Evolutionary conservation across 2,888 invertebrate species (phyloP).

Genomic region (Andrena chrysosceles): DNA sequence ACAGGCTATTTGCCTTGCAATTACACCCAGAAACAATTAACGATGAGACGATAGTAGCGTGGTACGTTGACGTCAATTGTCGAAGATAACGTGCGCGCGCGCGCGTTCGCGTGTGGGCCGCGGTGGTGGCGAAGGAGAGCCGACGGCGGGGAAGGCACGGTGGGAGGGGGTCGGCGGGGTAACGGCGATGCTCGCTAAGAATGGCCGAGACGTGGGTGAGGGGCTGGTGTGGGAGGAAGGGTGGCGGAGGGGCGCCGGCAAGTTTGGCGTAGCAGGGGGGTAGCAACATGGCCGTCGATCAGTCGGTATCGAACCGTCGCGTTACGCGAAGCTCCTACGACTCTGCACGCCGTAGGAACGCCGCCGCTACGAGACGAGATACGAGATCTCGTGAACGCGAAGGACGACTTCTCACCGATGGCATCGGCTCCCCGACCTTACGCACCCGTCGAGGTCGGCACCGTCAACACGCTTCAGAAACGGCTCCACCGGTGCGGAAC

Average conservation of each 20-base stretch:
- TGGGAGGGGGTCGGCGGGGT: constrained; percentile 39
- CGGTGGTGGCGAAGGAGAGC: background rate
- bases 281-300: constrained; percentile 81
- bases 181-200: constrained; percentile 60
- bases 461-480: constrained; percentile 38
- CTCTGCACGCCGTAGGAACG: constrained; percentile 38
- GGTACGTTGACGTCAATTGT: constrained; percentile 82
- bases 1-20: constrained; percentile 73
- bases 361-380: constrained; percentile 45
- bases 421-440: constrained; percentile 59
- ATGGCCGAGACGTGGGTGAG: constrained; percentile 55
- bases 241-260: constrained; percentile 60
- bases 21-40: constrained; percentile 78
- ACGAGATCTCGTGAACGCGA: constrained; percentile 53
- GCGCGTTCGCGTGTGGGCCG: constrained; percentile 43
- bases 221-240: constrained; percentile 28
- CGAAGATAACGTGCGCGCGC: constrained; percentile 78
- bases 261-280: constrained; percentile 74
- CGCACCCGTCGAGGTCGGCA: constrained; percentile 63
- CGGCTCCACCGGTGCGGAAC: constrained; percentile 53
- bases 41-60: constrained; percentile 68
- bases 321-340: constrained; percentile 65
- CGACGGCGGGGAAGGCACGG: background rate
- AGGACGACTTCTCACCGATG: constrained; percentile 60
- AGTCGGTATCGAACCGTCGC: constrained; percentile 83